Conservation (phyloP, 1,140 invertebrate genomes). For the Dendroctonus ponderosae region DNA sequence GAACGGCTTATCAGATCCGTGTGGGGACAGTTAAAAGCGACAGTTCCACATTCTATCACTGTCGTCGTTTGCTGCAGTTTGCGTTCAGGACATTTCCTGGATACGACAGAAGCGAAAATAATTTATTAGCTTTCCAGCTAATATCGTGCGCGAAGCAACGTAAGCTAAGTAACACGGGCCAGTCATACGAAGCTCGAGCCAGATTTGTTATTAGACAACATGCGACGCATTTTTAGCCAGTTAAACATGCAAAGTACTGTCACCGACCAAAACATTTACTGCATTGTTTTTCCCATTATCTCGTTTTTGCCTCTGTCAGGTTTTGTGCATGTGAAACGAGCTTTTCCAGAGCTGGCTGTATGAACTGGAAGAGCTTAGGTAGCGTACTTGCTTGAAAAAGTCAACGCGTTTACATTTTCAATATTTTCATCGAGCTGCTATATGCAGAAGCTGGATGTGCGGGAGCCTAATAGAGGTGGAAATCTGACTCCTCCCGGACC, state of each 20-base stretch:
- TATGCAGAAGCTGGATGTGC: too few species aligned
- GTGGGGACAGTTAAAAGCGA: background rate
- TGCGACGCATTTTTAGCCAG: constrained; percentile 36
- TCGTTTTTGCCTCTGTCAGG: too few species aligned
- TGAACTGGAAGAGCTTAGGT: too few species aligned
- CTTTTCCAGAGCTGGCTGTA: too few species aligned
- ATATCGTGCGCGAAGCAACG: background rate
- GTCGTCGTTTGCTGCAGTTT: constrained; percentile 1
- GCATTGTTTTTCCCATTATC: too few species aligned
- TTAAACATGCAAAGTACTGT: background rate
- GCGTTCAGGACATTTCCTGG: background rate
- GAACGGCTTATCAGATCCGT: background rate
- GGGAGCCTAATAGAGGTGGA: too few species aligned
- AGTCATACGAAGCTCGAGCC: constrained; percentile 20
- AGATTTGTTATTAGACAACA: constrained; percentile 44
- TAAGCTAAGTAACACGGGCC: background rate
- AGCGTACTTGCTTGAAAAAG: too few species aligned
- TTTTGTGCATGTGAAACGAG: too few species aligned
- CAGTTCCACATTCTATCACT: constrained; percentile 3
- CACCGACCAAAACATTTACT: too few species aligned
- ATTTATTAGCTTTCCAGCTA: constrained; percentile 3
- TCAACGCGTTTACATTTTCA: too few species aligned
- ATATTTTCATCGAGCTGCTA: too few species aligned
- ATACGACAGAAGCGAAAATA: background rate
- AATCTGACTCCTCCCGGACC: too few species aligned